phyloP scores from a whole-genome alignment of 2,113 vertebrate genomes.

The Cyanoramphus novaezelandiae region DNA sequence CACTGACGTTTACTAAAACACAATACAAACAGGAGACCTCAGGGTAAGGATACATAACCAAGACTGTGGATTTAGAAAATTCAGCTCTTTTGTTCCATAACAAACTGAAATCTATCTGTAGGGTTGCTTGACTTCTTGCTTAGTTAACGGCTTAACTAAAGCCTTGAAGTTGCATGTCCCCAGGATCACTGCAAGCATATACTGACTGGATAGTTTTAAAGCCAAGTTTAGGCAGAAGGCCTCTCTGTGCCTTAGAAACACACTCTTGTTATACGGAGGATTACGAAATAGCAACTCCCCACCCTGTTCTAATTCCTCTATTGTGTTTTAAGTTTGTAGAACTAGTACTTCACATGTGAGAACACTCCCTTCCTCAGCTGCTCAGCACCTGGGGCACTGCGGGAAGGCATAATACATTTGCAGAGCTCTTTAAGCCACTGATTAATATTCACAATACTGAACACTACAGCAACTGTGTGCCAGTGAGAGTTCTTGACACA shows the following conservation, averaged over 20 bases:
- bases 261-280: background rate
- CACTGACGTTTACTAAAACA: background rate
- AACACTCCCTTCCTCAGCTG: background rate
- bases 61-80: background rate
- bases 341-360: background rate
- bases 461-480: constrained; percentile 17
- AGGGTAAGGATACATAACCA: background rate
- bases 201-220: background rate
- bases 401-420: background rate
- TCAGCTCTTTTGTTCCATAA: background rate
- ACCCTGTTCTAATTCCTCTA: background rate
- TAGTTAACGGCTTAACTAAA: background rate
- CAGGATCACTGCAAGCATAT: rapidly evolving
- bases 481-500: constrained; percentile 15
- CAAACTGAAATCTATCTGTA: background rate
- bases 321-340: background rate
- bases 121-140: background rate
- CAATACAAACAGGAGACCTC: background rate
- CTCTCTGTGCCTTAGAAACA: background rate
- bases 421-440: background rate
- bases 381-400: background rate
- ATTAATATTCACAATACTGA: background rate
- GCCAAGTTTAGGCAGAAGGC: background rate
- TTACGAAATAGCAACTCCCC: background rate
- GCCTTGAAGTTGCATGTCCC: background rate